These are phyloP conservation scores for Poeciliopsis occidentalis DNA, from an alignment of 2,113 vertebrate species.

Conservation along the genomic window DNA sequence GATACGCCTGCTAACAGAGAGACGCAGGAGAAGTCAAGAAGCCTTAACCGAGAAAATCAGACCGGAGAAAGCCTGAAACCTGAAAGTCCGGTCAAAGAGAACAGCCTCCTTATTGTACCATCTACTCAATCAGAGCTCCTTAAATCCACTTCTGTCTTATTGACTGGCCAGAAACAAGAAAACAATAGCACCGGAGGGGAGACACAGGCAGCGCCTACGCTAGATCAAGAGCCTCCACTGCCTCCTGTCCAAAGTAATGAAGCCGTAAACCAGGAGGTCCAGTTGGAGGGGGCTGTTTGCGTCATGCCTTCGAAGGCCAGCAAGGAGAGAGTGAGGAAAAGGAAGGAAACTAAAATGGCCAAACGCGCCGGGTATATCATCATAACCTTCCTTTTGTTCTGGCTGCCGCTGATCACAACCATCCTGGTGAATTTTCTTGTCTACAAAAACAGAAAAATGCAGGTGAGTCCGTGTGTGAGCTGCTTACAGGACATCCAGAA, in stretches of 20 bases:
- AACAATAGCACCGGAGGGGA: constrained; percentile 6
- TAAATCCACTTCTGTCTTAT: constrained; percentile 18
- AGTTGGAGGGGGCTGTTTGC: constrained; percentile 73
- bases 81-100: constrained; percentile 30
- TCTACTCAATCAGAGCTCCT: constrained; percentile 15
- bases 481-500: neutral
- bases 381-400: constrained; percentile 78
- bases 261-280: neutral
- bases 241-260: constrained; percentile 9
- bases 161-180: constrained; percentile 23
- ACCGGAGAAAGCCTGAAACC: constrained; percentile 25
- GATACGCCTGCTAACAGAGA: constrained; percentile 1
- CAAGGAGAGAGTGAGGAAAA: constrained; percentile 68
- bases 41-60: constrained; percentile 20
- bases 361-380: constrained; percentile 82
- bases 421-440: constrained; percentile 65
- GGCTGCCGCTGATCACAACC: constrained; percentile 75
- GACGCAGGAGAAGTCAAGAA: constrained; percentile 21
- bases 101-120: neutral
- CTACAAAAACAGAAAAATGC: constrained; percentile 32
- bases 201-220: constrained; percentile 11
- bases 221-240: constrained; percentile 24
- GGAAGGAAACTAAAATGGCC: constrained; percentile 79
- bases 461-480: constrained; percentile 50
- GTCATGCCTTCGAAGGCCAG: constrained; percentile 76